These are phyloP conservation scores for Hirundichthys speculiger DNA, from an alignment of 2,113 vertebrate genomes.

Conservation along the genomic window DNA sequence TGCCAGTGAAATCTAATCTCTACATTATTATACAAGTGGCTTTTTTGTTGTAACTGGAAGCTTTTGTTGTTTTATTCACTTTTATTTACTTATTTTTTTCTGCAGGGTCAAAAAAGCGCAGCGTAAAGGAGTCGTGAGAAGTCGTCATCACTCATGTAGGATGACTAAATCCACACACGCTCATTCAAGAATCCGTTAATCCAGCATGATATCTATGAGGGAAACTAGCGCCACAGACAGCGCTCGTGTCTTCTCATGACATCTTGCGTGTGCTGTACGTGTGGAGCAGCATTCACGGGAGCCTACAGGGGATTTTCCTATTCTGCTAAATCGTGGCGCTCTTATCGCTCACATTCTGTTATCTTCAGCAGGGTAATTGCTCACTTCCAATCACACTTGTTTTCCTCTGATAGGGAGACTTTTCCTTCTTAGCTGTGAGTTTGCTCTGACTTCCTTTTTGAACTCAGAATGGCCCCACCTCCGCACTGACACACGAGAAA, in stretches of 20 bases:
- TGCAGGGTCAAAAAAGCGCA: too few species aligned
- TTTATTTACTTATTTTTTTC: too few species aligned
- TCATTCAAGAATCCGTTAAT: slow-evolving; percentile 10
- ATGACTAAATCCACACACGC: background rate
- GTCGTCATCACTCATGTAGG: background rate
- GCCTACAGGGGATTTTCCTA: slow-evolving; percentile 68
- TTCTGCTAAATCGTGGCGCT: slow-evolving; percentile 68
- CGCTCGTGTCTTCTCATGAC: slow-evolving; percentile 32
- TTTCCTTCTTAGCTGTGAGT: slow-evolving; percentile 31
- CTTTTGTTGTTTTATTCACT: too few species aligned
- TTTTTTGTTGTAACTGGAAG: too few species aligned
- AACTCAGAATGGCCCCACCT: slow-evolving; percentile 23
- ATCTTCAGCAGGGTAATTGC: slow-evolving; percentile 77
- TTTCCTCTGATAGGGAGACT: slow-evolving; percentile 59
- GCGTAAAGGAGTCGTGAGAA: too few species aligned
- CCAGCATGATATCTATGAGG: slow-evolving; percentile 4
- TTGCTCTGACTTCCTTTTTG: slow-evolving; percentile 41
- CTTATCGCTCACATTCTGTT: slow-evolving; percentile 69
- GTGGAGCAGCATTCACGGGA: slow-evolving; percentile 74
- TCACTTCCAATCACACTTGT: slow-evolving; percentile 79
- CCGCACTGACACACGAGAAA: slow-evolving; percentile 31
- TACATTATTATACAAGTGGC: too few species aligned
- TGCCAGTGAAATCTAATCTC: too few species aligned
- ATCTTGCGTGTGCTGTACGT: slow-evolving; percentile 75
- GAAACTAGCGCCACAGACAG: slow-evolving; percentile 1